Evolutionary conservation across 2,888 invertebrate genomes (phyloP).

Genomic region (Thumatha senex): DNA sequence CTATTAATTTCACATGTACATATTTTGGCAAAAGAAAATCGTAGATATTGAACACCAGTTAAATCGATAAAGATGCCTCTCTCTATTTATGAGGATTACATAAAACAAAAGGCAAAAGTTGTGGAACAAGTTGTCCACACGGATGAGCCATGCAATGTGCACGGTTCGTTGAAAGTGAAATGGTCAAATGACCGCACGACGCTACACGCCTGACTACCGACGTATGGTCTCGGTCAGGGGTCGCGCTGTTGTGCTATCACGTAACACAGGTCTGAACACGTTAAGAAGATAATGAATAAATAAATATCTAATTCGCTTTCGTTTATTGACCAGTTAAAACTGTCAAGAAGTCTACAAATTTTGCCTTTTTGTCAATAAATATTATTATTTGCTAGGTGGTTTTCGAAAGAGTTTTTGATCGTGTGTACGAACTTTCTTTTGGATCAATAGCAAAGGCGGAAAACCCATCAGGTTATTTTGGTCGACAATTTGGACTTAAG

Average conservation of each 20-base stretch:
- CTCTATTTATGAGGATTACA: neutral
- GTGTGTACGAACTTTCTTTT: too few species aligned
- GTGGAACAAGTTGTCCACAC: conserved; percentile 1
- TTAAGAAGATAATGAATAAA: neutral
- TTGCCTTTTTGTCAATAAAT: too few species aligned
- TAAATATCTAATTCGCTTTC: too few species aligned
- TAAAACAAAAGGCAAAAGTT: conserved; percentile 9
- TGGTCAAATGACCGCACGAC: conserved; percentile 2
- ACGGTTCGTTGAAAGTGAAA: conserved; percentile 23
- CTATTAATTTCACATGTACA: too few species aligned
- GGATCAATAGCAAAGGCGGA: too few species aligned
- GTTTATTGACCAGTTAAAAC: too few species aligned
- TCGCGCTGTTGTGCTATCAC: neutral
- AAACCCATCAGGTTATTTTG: too few species aligned
- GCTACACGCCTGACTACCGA: neutral
- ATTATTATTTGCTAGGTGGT: too few species aligned
- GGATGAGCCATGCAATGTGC: conserved; percentile 6
- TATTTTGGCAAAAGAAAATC: too few species aligned
- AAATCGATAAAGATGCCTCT: neutral
- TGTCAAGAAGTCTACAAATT: too few species aligned
- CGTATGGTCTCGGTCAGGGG: conserved; percentile 10
- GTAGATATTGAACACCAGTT: neutral
- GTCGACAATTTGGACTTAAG: too few species aligned
- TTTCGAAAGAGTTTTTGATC: too few species aligned
- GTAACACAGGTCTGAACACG: neutral